These are phyloP conservation scores for Ophioninae sp. DNA, from an alignment of 2,888 invertebrate species.

Conservation along the genomic window DNA sequence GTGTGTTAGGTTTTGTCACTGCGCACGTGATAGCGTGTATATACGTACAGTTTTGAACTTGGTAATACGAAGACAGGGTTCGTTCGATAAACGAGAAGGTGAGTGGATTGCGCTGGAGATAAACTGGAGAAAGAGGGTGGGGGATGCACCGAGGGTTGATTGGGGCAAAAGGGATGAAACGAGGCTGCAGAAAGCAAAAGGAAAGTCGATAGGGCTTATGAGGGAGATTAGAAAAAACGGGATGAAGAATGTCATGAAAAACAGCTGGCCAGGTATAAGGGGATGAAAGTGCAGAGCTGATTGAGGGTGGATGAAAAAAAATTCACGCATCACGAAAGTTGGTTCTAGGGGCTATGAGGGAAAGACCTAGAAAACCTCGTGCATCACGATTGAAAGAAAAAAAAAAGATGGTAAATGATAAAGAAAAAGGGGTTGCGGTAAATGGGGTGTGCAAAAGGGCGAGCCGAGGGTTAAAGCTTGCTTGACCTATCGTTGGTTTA, in stretches of 20 bases:
- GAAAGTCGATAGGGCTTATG: background rate
- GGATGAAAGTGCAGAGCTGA: background rate
- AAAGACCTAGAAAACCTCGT: background rate
- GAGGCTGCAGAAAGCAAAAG: background rate
- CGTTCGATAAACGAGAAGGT: conserved; percentile 59
- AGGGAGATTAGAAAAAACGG: conserved; percentile 7
- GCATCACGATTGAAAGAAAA: background rate
- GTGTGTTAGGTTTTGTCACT: conserved; percentile 16
- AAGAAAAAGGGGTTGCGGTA: conserved; percentile 26
- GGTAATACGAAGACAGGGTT: conserved; percentile 56
- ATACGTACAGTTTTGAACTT: conserved; percentile 58
- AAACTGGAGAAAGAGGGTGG: background rate
- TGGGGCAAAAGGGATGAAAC: too few species aligned
- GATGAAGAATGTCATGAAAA: conserved; percentile 11
- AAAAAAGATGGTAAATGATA: background rate
- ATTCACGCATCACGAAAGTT: background rate
- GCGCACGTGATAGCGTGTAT: background rate
- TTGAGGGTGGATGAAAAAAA: background rate
- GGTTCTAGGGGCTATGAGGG: background rate
- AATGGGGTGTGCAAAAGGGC: conserved; percentile 36
- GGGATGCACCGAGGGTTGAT: too few species aligned
- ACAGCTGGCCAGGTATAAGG: conserved; percentile 18
- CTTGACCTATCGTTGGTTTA: conserved; percentile 23
- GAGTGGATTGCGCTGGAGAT: conserved; percentile 37
- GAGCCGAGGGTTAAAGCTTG: conserved; percentile 40